Evolutionary conservation across 2,113 vertebrate genomes (phyloP).

Genomic region (Myrmecophaga tridactyla): DNA sequence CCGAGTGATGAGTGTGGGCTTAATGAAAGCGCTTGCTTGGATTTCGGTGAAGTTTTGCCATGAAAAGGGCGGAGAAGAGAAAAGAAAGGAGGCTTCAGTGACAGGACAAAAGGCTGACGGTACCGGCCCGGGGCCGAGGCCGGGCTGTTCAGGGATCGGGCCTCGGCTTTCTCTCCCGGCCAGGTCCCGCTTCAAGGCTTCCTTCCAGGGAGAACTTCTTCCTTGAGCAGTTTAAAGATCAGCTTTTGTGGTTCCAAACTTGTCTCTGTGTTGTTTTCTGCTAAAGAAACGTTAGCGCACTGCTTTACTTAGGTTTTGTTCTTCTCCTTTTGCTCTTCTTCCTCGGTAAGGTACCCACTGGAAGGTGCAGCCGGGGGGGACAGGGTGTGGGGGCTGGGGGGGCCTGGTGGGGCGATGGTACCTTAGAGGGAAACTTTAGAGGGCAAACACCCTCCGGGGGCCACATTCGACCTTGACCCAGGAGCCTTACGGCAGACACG

Average conservation of each 20-base stretch:
- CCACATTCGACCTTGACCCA: rapidly evolving
- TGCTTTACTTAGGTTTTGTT: rapidly evolving
- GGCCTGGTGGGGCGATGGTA: rapidly evolving
- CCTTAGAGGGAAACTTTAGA: rapidly evolving
- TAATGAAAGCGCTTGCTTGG: background rate
- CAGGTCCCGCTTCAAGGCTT: rapidly evolving
- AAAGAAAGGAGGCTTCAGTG: background rate
- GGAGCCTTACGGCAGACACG: rapidly evolving
- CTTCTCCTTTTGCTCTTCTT: background rate
- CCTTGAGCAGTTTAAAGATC: background rate
- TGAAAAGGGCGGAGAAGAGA: background rate
- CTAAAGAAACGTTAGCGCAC: rapidly evolving
- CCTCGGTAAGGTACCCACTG: background rate
- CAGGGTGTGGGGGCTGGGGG: rapidly evolving
- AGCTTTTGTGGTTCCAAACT: background rate
- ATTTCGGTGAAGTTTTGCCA: background rate
- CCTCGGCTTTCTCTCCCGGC: rapidly evolving
- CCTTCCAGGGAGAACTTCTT: background rate
- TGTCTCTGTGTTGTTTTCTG: background rate
- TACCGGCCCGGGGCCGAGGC: no score
- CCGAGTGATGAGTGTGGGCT: rapidly evolving
- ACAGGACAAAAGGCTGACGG: no score
- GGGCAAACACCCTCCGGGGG: no score
- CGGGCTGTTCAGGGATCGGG: no score
- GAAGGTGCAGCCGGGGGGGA: background rate